Conservation (phyloP, 2,888 invertebrate species). For the Diachrysia chrysitis region DNA sequence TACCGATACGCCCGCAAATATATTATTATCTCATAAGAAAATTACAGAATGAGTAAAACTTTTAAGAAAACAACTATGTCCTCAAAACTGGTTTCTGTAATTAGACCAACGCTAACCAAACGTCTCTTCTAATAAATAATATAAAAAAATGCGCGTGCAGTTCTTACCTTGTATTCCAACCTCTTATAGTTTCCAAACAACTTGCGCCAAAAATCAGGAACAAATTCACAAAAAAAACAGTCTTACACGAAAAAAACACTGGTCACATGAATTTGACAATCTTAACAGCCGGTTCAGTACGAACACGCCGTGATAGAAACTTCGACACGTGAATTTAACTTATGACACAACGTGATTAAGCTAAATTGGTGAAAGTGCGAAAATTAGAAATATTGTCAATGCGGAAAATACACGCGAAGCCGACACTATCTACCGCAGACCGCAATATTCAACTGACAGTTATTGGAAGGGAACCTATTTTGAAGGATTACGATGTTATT, state of each 20-base stretch:
- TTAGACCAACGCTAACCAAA: conserved; percentile 66
- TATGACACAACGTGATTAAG: conserved; percentile 65
- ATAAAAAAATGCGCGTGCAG: conserved; percentile 5
- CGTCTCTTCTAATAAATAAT: conserved; percentile 7
- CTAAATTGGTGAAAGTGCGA: conserved; percentile 78
- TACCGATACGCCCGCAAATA: background rate
- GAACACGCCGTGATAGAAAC: conserved; percentile 30
- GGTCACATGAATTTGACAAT: conserved; percentile 56
- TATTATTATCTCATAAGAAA: conserved; percentile 2
- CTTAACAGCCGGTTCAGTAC: conserved; percentile 37
- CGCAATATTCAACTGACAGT: conserved; percentile 80
- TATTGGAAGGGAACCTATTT: conserved; percentile 67
- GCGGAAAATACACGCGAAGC: conserved; percentile 58
- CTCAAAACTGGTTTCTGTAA: conserved; percentile 66
- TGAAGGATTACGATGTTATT: conserved; percentile 50
- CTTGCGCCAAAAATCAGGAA: conserved; percentile 71
- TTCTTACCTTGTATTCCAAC: conserved; percentile 74
- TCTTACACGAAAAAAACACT: conserved; percentile 71
- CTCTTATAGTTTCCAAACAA: conserved; percentile 62
- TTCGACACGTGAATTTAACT: conserved; percentile 46
- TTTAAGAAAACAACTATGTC: conserved; percentile 24
- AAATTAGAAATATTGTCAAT: conserved; percentile 66
- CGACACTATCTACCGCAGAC: conserved; percentile 73
- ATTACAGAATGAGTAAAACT: background rate
- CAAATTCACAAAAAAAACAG: conserved; percentile 78